These are phyloP conservation scores for Tetanocera ferruginea DNA, from an alignment of 2,888 invertebrate species.

Conservation along the genomic window DNA sequence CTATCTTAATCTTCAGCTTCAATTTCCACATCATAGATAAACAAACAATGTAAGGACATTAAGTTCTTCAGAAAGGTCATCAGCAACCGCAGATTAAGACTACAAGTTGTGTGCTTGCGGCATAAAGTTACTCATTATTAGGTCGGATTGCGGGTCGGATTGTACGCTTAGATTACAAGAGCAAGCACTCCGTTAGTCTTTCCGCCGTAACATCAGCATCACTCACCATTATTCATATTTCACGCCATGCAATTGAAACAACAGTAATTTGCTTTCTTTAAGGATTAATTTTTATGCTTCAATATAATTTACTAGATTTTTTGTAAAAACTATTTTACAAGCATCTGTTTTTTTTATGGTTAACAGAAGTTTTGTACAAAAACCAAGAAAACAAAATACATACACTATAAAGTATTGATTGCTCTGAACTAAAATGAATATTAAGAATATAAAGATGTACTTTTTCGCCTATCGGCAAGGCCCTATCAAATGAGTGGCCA, in stretches of 20 bases:
- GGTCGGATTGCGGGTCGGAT: conserved; percentile 36
- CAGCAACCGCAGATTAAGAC: conserved; percentile 32
- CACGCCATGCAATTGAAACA: too few relatives aligned
- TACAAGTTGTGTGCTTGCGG: conserved; percentile 22
- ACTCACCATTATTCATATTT: background rate
- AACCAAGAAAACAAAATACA: too few relatives aligned
- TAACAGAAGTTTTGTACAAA: too few relatives aligned
- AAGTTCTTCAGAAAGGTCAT: conserved; percentile 17
- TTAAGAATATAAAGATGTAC: too few relatives aligned
- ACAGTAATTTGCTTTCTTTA: background rate
- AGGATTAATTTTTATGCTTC: background rate
- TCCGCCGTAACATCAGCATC: background rate
- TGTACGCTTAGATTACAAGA: conserved; percentile 29
- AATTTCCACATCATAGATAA: too few relatives aligned
- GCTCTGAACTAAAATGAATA: too few relatives aligned
- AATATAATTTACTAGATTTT: background rate
- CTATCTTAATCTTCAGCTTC: background rate
- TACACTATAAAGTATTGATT: too few relatives aligned
- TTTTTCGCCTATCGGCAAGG: too few relatives aligned
- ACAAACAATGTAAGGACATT: background rate
- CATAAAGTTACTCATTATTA: conserved; percentile 38
- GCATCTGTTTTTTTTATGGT: too few relatives aligned
- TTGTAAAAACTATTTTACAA: too few relatives aligned
- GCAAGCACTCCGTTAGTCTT: background rate
- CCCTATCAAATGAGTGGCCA: too few relatives aligned